A percentile compares a stretch with the other conserved stretches of the same genome.
These are phyloP conservation scores for Tineola bisselliella DNA, from an alignment of 2,888 invertebrate species.

Conservation along the genomic window DNA sequence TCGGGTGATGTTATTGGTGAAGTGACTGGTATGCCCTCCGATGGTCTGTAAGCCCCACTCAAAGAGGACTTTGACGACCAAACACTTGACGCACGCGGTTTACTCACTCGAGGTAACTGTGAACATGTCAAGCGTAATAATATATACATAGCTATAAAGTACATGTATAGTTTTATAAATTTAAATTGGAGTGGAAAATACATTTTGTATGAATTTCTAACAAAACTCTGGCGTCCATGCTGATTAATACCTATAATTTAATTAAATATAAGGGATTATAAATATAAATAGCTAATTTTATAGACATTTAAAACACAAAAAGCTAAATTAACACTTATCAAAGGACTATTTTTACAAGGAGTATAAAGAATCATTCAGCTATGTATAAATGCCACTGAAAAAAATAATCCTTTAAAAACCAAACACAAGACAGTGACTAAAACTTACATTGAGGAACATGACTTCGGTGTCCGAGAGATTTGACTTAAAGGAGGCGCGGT, in stretches of 20 bases:
- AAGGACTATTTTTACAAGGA: neutral
- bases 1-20: conserved; percentile 92
- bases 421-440: conserved; percentile 28
- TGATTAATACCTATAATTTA: neutral
- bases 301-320: neutral
- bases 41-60: conserved; percentile 85
- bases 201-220: no score
- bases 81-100: conserved; percentile 86
- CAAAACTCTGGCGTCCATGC: neutral
- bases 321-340: neutral
- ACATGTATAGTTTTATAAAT: no score
- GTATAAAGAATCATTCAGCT: no score
- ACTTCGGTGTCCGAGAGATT: conserved; percentile 95
- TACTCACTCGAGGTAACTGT: conserved; percentile 71
- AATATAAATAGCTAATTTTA: neutral
- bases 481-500: conserved; percentile 83
- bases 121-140: no score
- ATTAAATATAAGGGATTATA: neutral
- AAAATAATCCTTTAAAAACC: neutral
- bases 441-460: conserved; percentile 87
- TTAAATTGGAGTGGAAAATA: no score
- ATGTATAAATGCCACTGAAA: neutral
- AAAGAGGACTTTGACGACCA: conserved; percentile 93
- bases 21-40: conserved; percentile 85
- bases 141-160: no score